Conservation (phyloP, 1,140 invertebrate genomes). For the Maniola jurtina region DNA sequence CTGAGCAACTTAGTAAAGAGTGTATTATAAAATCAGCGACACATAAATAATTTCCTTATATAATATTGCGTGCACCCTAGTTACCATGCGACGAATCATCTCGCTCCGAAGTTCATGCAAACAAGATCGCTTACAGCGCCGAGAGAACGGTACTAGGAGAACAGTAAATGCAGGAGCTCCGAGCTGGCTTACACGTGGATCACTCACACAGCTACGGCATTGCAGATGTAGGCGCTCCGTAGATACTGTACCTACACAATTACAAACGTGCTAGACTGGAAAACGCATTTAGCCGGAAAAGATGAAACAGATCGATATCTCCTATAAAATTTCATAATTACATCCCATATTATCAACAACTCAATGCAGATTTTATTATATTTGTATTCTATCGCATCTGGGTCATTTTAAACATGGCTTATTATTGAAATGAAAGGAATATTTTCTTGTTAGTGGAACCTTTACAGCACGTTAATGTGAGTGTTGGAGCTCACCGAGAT, state of each 20-base stretch:
- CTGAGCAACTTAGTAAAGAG: background rate
- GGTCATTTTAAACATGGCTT: constrained; percentile 32
- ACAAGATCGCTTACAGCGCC: constrained; percentile 75
- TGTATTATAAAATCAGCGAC: constrained; percentile 15
- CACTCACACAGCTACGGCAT: constrained; percentile 52
- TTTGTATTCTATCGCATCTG: background rate
- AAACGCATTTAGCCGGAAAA: constrained; percentile 73
- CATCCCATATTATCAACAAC: background rate
- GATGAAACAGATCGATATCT: constrained; percentile 64
- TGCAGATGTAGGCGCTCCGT: constrained; percentile 31
- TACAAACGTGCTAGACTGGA: constrained; percentile 66
- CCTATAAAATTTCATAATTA: constrained; percentile 22
- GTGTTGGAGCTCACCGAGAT: constrained; percentile 28
- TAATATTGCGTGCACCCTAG: constrained; percentile 31
- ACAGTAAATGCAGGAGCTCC: constrained; percentile 44
- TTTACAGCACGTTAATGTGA: constrained; percentile 25
- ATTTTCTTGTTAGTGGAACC: constrained; percentile 33
- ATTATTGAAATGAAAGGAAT: constrained; percentile 32
- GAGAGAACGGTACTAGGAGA: constrained; percentile 62
- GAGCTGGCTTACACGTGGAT: constrained; percentile 64
- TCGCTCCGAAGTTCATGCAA: constrained; percentile 65
- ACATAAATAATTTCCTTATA: constrained; percentile 37
- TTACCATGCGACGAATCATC: constrained; percentile 42
- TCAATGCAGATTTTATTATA: background rate
- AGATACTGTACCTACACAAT: constrained; percentile 47